A percentile compares a stretch with the other conserved stretches of the same genome.
Conservation (phyloP, 2,888 invertebrate genomes). For the Drosophila koepferae region DNA sequence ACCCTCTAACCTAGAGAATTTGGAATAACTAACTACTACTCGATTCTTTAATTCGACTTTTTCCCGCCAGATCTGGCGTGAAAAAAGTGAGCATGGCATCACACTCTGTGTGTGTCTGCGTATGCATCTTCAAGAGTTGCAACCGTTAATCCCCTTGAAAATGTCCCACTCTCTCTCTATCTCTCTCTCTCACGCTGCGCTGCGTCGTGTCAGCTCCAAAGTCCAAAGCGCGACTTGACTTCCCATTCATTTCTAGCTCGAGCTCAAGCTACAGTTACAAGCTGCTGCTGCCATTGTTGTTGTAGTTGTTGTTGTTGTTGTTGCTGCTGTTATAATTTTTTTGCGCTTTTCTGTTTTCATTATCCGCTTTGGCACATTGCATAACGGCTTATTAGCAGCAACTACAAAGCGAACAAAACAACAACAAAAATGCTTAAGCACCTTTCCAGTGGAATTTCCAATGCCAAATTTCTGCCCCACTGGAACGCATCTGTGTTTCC, state of each 20-base stretch:
- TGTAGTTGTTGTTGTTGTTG: background rate
- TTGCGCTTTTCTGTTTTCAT: slow-evolving; percentile 35
- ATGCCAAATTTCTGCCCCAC: slow-evolving; percentile 43
- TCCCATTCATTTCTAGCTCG: slow-evolving; percentile 43
- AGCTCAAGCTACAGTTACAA: slow-evolving; percentile 46
- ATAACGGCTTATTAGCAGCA: slow-evolving; percentile 74
- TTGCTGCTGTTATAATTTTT: slow-evolving; percentile 24
- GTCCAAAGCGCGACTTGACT: slow-evolving; percentile 45
- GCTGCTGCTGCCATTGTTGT: slow-evolving; percentile 16
- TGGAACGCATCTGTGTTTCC: slow-evolving; percentile 41
- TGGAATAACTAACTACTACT: no score
- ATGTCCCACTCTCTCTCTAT: slow-evolving; percentile 6
- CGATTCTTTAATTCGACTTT: no score
- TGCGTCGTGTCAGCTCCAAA: slow-evolving; percentile 42
- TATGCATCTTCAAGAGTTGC: slow-evolving; percentile 4
- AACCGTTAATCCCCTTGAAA: slow-evolving; percentile 21
- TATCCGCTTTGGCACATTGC: slow-evolving; percentile 71
- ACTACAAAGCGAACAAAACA: slow-evolving; percentile 13
- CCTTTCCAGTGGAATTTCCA: slow-evolving; percentile 56
- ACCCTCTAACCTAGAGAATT: no score
- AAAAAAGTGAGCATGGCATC: background rate
- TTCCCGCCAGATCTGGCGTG: no score
- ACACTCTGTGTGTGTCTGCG: background rate
- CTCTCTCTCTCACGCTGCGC: slow-evolving; percentile 1
- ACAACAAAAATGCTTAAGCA: slow-evolving; percentile 44